Evolutionary conservation across 2,113 vertebrate genomes (phyloP), one percentile per base, ranked within the genome.

Genomic region (Chunga burmeisteri): DNA sequence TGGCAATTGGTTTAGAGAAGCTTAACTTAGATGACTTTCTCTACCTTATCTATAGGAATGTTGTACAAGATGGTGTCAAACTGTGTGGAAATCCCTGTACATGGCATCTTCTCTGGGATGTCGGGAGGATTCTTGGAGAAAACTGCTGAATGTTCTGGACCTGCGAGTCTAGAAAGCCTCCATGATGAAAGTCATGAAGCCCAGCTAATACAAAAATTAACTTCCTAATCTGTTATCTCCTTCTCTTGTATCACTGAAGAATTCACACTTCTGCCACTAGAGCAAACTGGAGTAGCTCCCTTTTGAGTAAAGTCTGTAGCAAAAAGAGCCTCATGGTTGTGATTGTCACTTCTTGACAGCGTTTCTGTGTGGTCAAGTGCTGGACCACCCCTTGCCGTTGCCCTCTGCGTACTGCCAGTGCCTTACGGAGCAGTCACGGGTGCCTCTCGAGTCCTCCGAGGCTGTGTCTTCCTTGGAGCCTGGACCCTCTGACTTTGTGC

Each of bases 391-490:
- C 53, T 50, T 5, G 19, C 62, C 7, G 3, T 56, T 3, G 0
- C 25, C 40, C 38, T 29, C 34, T 6, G 19, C 7, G 3, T 56
- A 1, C 42, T 30, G 42, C 22, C 36, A 4, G 50, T 1, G 46
- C 38, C 27, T 40, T 12, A 12, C 4, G 3, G 40, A 27, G 47
- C 4, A 0, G 26, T 6, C 11, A 2, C 6, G 15, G 40, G 40
- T 34, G 40, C 42, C 32, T 36, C 70, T 16, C 3, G 1, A 6
- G n/a, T 20, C 42, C 59, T 22, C 13, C 7, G 32, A 80, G 73
- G 27, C 11, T 13, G 50, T 21, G 50, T 44, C 38, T 73, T 2
- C 3, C 61, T 59, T 20, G 52, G 59, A 34, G 27, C 36, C 50
- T 0, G 1, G 44, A n/a, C 16, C 49, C 29, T 47, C 71, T 34